Evolutionary conservation across 2,797 vertebrate species (phyloP).

Genomic region (Pogonophryne albipinna): DNA sequence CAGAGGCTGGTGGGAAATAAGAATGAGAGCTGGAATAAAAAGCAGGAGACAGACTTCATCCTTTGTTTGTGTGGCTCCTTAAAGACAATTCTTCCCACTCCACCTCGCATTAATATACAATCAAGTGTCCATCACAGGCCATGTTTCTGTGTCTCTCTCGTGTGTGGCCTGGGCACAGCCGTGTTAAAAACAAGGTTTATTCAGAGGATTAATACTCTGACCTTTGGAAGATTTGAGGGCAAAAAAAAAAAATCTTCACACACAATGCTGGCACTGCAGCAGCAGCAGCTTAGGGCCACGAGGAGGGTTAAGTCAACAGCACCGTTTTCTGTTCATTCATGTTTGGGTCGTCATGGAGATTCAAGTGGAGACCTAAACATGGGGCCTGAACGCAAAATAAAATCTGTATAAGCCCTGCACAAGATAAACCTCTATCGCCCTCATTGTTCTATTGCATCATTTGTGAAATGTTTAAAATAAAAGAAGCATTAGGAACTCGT

Average conservation of each 20-base stretch:
- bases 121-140: conserved; percentile 65
- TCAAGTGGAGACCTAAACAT: conserved; percentile 74
- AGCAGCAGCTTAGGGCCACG: conserved; percentile 78
- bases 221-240: conserved; percentile 83
- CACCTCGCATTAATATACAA: conserved; percentile 67
- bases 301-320: conserved; percentile 84
- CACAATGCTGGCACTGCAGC: conserved; percentile 77
- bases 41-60: conserved; percentile 67
- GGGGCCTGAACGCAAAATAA: conserved; percentile 39
- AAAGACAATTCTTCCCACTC: conserved; percentile 72
- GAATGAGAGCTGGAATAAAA: conserved; percentile 71
- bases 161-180: conserved; percentile 67
- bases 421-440: conserved; percentile 28
- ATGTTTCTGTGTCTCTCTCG: conserved; percentile 55
- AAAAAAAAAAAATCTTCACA: conserved; percentile 61
- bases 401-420: conserved; percentile 29
- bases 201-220: conserved; percentile 84
- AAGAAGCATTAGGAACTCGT: conserved; percentile 30
- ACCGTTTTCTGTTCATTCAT: conserved; percentile 72
- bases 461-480: conserved; percentile 43
- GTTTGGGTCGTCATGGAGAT: conserved; percentile 81
- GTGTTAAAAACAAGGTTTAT: conserved; percentile 80
- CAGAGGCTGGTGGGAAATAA: conserved; percentile 80
- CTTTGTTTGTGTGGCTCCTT: conserved; percentile 82
- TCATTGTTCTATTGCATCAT: conserved; percentile 45